Percentiles rank a stretch among this genome's conserved stretches.
Evolutionary conservation across 2,113 vertebrate genomes (phyloP).

Genomic region (Mus spicilegus): DNA sequence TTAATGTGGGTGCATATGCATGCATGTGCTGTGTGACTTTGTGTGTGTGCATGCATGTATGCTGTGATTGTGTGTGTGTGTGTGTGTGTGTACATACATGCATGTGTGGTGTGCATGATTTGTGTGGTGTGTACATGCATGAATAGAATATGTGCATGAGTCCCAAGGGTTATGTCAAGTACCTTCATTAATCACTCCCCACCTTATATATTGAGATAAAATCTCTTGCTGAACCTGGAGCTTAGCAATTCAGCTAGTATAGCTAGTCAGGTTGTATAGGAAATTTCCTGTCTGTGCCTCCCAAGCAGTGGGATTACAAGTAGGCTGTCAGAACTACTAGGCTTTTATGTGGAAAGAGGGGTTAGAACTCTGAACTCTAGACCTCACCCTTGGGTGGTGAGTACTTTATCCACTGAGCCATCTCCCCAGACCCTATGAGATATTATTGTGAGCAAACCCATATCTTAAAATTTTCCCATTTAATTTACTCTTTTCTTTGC

Average conservation of each 20-base stretch:
- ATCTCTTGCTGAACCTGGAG: background rate
- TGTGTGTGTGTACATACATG: background rate
- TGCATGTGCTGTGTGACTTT: background rate
- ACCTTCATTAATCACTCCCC: background rate
- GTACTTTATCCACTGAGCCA: background rate
- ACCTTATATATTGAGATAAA: background rate
- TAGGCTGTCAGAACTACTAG: background rate
- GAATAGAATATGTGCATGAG: background rate
- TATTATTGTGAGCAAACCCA: background rate
- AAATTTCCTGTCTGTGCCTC: background rate
- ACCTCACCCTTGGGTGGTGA: background rate
- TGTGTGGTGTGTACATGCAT: background rate
- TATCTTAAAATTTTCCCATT: background rate
- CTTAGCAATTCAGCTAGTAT: background rate
- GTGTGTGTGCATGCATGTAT: background rate
- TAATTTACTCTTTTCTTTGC: background rate
- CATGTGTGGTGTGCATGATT: background rate
- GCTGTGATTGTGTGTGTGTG: no score
- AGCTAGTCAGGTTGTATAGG: background rate
- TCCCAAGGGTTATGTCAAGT: background rate
- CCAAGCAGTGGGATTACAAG: background rate
- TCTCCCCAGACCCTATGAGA: background rate
- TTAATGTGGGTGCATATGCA: background rate
- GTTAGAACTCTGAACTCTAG: background rate
- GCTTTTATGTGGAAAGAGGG: background rate